A percentile compares a stretch with the other conserved stretches of the same genome.
Conservation (phyloP, 2,888 invertebrate species). For the Ethmia dodecea region DNA sequence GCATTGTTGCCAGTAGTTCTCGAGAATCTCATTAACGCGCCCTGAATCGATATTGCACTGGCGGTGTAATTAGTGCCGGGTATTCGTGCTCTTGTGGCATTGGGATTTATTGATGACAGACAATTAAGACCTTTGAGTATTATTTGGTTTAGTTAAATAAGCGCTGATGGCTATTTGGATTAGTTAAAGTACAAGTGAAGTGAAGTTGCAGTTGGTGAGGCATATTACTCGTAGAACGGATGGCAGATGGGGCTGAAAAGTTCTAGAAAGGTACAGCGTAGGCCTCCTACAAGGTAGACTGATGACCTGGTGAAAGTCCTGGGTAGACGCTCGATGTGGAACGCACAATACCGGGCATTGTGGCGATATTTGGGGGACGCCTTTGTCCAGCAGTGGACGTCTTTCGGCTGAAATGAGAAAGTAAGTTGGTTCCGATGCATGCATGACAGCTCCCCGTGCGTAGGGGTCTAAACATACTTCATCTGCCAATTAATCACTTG, state of each 20-base stretch:
- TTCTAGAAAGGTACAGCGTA: background rate
- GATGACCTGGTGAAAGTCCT: background rate
- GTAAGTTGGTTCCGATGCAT: too few relatives aligned
- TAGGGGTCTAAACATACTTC: too few relatives aligned
- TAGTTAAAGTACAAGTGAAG: too few relatives aligned
- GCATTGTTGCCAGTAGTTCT: too few relatives aligned
- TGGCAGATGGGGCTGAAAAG: background rate
- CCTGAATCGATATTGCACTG: too few relatives aligned
- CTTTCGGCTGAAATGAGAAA: background rate
- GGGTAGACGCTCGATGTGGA: background rate
- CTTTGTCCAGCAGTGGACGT: background rate
- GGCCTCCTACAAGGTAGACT: background rate
- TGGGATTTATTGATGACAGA: too few relatives aligned
- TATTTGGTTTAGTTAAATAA: too few relatives aligned
- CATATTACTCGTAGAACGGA: background rate
- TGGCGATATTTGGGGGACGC: background rate
- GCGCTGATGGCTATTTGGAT: too few relatives aligned
- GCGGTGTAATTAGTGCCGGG: constrained; percentile 9
- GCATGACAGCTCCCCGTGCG: too few relatives aligned
- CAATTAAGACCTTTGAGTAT: too few relatives aligned
- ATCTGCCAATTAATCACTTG: too few relatives aligned
- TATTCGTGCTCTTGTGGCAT: constrained; percentile 4
- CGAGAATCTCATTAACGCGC: too few relatives aligned
- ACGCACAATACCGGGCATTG: background rate
- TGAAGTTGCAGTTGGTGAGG: background rate